phyloP scores from a whole-genome alignment of 2,888 invertebrate species.

The Alloplasta piceator region DNA sequence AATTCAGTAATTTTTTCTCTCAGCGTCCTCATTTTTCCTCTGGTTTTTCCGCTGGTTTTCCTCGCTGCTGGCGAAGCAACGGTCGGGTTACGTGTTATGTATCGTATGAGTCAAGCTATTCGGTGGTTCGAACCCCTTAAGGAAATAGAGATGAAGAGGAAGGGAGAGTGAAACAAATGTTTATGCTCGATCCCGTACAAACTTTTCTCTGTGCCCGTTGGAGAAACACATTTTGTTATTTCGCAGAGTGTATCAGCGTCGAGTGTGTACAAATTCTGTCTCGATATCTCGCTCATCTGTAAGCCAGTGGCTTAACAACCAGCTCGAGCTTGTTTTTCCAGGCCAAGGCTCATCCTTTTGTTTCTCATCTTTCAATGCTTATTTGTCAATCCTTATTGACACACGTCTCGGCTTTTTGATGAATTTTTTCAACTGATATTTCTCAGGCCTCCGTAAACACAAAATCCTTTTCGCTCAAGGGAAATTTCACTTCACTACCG shows the following conservation, averaged over 20 bases:
- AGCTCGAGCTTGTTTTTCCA: conserved; percentile 49
- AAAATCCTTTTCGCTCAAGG: not conserved
- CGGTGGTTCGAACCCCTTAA: conserved; percentile 7
- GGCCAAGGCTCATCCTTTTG: conserved; percentile 48
- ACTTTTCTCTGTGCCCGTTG: conserved; percentile 23
- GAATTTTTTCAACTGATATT: conserved; percentile 35
- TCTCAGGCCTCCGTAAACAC: conserved; percentile 15
- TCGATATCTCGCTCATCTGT: conserved; percentile 25
- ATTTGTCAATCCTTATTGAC: conserved; percentile 51
- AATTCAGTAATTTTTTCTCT: too few species aligned
- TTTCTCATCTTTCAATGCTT: conserved; percentile 39
- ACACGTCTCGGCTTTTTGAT: conserved; percentile 36
- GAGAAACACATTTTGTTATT: conserved; percentile 57
- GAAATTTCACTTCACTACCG: too few species aligned
- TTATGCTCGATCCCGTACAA: conserved; percentile 54
- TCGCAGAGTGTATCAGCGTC: conserved; percentile 46
- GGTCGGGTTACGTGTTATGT: conserved; percentile 45
- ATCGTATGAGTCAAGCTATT: conserved; percentile 45
- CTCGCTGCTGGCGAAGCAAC: not conserved
- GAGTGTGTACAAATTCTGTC: conserved; percentile 21
- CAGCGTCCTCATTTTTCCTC: conserved; percentile 20
- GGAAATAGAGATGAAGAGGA: not conserved
- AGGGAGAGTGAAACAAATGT: conserved; percentile 44
- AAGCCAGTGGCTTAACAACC: not conserved
- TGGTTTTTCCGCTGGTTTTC: conserved; percentile 7